Evolutionary conservation across 2,888 invertebrate species (phyloP), one percentile per base, ranked within the genome.

Genomic region (Oligia fasciuncula): DNA sequence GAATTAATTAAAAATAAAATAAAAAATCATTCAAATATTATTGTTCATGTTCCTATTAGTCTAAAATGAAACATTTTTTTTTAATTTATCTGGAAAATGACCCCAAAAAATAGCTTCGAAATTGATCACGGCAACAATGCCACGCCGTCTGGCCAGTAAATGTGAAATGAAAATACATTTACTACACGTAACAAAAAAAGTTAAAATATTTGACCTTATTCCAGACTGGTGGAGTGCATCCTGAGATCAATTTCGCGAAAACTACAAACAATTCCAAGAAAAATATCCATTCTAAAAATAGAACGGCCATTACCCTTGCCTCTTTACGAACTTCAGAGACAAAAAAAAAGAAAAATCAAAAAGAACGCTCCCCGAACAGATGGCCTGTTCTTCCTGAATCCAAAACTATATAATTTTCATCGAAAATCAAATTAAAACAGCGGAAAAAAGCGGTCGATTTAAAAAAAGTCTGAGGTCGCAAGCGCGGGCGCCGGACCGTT

Each of bases 401-500:
- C 78, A 88, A 91, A 91, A 87, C 83, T 85, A 84, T 91, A 88
- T 90, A 91, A 91, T 92, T 93, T 94, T 92, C 90, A 90, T 91
- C 90, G 90, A 93, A 94, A 94, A 93, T 93, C 91, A 91, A 93
- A 94, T 93, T 93, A 93, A 91, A 91, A 91, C 89, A 89, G 88
- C 85, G 89, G 91, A 92, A 94, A 94, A 94, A 92, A 92, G 92
- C 91, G 92, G 90, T 85, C 86, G 81, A 80, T 91, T 92, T 91
- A 91, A 91, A 92, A 92, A 93, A 94, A 91, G 90, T 90, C 80
- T 91, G 91, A 94, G 93, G 93, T 93, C 93, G 93, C 85, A 79
- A 90, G 93, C 93, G 93, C 91, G 72, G 85, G 95, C 95, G 94
- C 94, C 90, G 87, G 91, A 93, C 95, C 96, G 96, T 95, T 95